Evolutionary conservation across 1,140 invertebrate species (phyloP), one percentile per base, ranked within the genome.

Genomic region (Brachionus angularis): DNA sequence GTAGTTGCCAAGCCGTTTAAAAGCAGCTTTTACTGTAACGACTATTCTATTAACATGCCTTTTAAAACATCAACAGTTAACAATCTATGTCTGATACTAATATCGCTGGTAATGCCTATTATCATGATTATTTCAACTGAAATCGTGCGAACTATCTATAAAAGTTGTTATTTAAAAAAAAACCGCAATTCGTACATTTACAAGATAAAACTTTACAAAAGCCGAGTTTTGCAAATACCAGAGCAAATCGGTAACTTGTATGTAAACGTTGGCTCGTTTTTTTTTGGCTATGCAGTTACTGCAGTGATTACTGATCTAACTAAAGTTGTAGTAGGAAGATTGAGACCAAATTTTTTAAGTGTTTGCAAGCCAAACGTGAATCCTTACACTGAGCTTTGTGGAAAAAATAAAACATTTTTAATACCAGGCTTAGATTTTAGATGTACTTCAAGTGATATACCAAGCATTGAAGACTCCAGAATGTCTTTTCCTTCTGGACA

Each of bases 321-420:
- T 23, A 96, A 96, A 81, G 95, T 94, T 74, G 87, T 88, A 1
- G 88, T 96, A 71, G 94, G 94, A 27, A 84, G 93, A 50, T 81
- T 96, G 62, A 82, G 94, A 14, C 94, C 94, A 8, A 91, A 97
- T 82, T 97, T 96, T 81, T 86, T 93, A 73, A 84, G 84, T 73
- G 81, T 73, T 76, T 85, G 87, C 29, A 78, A 84, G 33, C 85
- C 85, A 16, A 33, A 67, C 23, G 23, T 55, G 14, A 55, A 71
- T 52, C 67, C 49, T 1, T 50, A 71, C 18, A 33, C 27, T 8
- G 27, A 47, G 44, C n/a, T 76, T 78, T 71, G 55, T 50, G 39
- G 1, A 21, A n/a, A 18, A 2, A 49, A 49, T 27, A 14, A 8
- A 31, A 55, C 39, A 31, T 58, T 34, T 36, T 34, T 72, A 25